Conservation (phyloP, 2,888 invertebrate genomes). For the Laspeyria flexula region DNA sequence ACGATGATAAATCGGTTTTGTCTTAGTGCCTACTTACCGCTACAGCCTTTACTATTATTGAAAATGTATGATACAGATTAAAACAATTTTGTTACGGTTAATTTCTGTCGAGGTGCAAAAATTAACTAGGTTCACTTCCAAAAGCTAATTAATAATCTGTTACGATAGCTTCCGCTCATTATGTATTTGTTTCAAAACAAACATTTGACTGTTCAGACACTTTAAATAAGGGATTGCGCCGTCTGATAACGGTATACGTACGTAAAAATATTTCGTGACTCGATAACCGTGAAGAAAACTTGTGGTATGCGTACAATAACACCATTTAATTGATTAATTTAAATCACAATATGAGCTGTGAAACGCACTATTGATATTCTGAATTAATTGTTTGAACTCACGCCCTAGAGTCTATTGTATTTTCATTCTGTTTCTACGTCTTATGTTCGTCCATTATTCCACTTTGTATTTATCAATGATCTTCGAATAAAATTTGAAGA, state of each 20-base stretch:
- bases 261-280: slow-evolving; percentile 13
- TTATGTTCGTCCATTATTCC: not conserved
- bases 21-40: too few species aligned
- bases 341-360: not conserved
- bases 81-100: too few species aligned
- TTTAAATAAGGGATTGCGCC: slow-evolving; percentile 31
- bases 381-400: slow-evolving; percentile 9
- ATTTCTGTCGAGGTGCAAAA: too few species aligned
- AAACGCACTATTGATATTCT: not conserved
- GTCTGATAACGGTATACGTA: slow-evolving; percentile 39
- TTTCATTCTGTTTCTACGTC: slow-evolving; percentile 1
- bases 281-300: not conserved
- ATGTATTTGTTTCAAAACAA: slow-evolving; percentile 34
- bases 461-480: slow-evolving; percentile 1
- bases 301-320: slow-evolving; percentile 1
- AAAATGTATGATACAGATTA: too few species aligned
- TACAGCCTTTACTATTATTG: too few species aligned
- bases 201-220: slow-evolving; percentile 38
- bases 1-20: too few species aligned
- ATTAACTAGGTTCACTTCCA: slow-evolving; percentile 10
- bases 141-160: slow-evolving; percentile 21
- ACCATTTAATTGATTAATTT: not conserved
- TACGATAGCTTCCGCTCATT: slow-evolving; percentile 33
- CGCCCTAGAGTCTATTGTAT: slow-evolving; percentile 2
- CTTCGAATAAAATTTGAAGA: slow-evolving; percentile 13